Evolutionary conservation across 2,113 vertebrate genomes (phyloP).

Genomic region (Maccullochella peelii): DNA sequence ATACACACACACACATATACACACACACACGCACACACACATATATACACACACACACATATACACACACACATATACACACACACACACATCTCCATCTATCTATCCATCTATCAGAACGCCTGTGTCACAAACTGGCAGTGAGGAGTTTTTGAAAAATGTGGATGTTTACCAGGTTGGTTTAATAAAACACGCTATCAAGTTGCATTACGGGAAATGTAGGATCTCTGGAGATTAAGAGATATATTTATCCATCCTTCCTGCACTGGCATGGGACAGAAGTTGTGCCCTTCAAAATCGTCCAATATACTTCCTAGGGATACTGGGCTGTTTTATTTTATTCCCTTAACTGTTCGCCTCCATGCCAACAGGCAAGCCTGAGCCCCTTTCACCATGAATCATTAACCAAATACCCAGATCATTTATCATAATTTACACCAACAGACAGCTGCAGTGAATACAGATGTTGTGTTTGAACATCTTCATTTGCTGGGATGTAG

Average conservation of each 20-base stretch:
- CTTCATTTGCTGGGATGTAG: conserved; percentile 37
- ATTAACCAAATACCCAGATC: conserved; percentile 17
- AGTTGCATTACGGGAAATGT: background rate
- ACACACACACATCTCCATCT: too few relatives aligned
- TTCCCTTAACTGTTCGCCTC: conserved; percentile 21
- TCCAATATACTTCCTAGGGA: background rate
- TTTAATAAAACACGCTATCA: background rate
- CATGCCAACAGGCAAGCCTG: conserved; percentile 17
- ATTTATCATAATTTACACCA: conserved; percentile 58
- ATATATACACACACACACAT: too few relatives aligned
- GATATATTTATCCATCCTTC: background rate
- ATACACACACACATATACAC: too few relatives aligned
- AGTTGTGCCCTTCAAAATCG: background rate
- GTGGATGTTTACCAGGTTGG: background rate
- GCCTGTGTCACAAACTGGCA: background rate
- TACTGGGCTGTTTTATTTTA: background rate
- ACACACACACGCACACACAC: too few relatives aligned
- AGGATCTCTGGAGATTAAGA: background rate
- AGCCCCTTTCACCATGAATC: conserved; percentile 23
- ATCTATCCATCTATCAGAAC: too few relatives aligned
- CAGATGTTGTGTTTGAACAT: conserved; percentile 52
- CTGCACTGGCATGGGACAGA: background rate
- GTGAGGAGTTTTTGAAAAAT: background rate
- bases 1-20: too few relatives aligned
- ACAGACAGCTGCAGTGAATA: conserved; percentile 43